phyloP scores from a whole-genome alignment of 2,113 vertebrate genomes.

The Penelope pileata region DNA sequence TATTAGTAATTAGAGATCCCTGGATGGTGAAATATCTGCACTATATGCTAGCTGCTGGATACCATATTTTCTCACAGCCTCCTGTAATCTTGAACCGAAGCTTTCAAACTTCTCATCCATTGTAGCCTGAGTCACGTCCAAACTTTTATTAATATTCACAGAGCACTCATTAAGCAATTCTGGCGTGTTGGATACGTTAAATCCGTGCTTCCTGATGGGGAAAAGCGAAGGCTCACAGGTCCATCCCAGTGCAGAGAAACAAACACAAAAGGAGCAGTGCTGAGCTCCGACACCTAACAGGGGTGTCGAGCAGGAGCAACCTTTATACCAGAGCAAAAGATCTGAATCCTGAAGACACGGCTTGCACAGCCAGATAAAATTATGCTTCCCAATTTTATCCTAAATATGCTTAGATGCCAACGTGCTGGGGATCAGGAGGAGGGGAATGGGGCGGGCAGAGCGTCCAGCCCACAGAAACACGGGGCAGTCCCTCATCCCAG shows the following conservation, averaged over 20 bases:
- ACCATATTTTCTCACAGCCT: constrained; percentile 73
- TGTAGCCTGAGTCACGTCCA: constrained; percentile 58
- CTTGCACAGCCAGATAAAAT: neutral
- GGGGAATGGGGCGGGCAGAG: neutral
- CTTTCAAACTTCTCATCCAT: constrained; percentile 75
- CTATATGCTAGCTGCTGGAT: constrained; percentile 74
- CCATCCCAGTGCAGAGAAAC: neutral
- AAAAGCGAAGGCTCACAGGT: constrained; percentile 21
- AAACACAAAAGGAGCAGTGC: constrained; percentile 20
- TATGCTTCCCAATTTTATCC: neutral
- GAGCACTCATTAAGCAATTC: constrained; percentile 64
- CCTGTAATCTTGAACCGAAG: constrained; percentile 75
- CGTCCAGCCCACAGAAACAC: neutral
- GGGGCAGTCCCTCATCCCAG: neutral
- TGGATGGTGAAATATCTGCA: constrained; percentile 78
- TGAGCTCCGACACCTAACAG: neutral
- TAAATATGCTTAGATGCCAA: neutral
- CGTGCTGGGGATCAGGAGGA: neutral
- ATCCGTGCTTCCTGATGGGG: constrained; percentile 50
- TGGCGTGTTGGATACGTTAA: constrained; percentile 11
- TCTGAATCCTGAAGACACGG: neutral
- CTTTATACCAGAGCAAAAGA: neutral
- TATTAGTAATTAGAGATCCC: constrained; percentile 86
- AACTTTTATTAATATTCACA: constrained; percentile 78
- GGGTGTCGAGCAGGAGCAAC: neutral